Evolutionary conservation across 2,113 vertebrate species (phyloP).

Genomic region (Prolemur simus): DNA sequence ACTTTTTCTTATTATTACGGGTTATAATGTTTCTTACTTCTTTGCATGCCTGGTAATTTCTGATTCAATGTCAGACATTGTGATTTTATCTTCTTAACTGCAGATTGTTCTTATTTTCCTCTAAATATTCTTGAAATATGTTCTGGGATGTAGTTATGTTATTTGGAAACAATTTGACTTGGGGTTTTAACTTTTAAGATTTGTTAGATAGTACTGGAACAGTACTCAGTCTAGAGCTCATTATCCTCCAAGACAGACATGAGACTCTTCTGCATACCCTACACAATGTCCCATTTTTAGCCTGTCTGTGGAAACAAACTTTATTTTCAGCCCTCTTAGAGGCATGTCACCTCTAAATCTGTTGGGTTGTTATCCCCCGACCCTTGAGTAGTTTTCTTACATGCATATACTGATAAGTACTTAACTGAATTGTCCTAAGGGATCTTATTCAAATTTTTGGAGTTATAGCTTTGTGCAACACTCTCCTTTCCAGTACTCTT

Average conservation of each 20-base stretch:
- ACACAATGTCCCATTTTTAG: accelerated
- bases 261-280: not conserved
- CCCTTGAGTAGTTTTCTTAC: not conserved
- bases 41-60: not conserved
- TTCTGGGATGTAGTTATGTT: not conserved
- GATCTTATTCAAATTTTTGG: not conserved
- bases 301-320: not conserved
- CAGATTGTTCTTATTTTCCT: not conserved
- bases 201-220: not conserved
- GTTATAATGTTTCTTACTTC: not conserved
- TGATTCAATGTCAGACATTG: not conserved
- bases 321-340: not conserved
- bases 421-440: not conserved
- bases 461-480: not conserved
- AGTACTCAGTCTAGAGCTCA: not conserved
- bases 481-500: not conserved
- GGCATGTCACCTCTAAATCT: not conserved
- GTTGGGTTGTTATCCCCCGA: not conserved
- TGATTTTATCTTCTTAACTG: not conserved
- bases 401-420: not conserved
- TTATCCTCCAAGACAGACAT: not conserved
- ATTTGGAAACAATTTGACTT: not conserved
- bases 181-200: not conserved
- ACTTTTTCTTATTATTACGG: not conserved
- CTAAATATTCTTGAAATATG: not conserved